Percentiles rank a stretch among this genome's conserved stretches.
Conservation (phyloP, 2,113 vertebrate species). For the Arenaria interpres region DNA sequence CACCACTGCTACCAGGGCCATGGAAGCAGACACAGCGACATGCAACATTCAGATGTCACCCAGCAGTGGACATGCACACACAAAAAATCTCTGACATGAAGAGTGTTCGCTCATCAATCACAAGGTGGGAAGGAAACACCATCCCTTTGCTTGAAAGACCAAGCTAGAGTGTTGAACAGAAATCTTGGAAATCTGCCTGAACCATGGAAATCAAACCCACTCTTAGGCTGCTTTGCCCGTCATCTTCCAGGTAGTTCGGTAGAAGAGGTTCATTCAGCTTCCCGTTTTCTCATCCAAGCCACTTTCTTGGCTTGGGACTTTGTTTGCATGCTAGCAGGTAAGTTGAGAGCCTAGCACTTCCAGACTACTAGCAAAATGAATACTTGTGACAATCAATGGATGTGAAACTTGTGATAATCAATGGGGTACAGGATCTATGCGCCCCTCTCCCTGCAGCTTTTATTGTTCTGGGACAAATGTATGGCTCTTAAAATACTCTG, state of each 20-base stretch:
- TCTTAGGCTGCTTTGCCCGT: not conserved
- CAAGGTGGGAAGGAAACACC: not conserved
- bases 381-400: not conserved
- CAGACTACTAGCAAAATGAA: not conserved
- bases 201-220: not conserved
- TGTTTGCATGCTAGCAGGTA: not conserved
- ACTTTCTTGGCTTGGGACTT: not conserved
- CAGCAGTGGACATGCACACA: not conserved
- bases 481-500: not conserved
- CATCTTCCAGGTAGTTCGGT: not conserved
- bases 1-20: not conserved
- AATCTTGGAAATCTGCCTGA: not conserved
- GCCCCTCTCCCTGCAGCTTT: not conserved
- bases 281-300: not conserved
- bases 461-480: not conserved
- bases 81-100: not conserved
- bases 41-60: not conserved
- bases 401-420: not conserved
- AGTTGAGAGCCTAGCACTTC: not conserved
- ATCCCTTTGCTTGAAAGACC: not conserved
- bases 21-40: not conserved
- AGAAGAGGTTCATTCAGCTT: not conserved
- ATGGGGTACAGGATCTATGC: not conserved
- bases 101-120: not conserved
- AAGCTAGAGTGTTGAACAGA: not conserved